Evolutionary conservation across 2,888 invertebrate genomes (phyloP).

Genomic region (Copidosoma aretas): DNA sequence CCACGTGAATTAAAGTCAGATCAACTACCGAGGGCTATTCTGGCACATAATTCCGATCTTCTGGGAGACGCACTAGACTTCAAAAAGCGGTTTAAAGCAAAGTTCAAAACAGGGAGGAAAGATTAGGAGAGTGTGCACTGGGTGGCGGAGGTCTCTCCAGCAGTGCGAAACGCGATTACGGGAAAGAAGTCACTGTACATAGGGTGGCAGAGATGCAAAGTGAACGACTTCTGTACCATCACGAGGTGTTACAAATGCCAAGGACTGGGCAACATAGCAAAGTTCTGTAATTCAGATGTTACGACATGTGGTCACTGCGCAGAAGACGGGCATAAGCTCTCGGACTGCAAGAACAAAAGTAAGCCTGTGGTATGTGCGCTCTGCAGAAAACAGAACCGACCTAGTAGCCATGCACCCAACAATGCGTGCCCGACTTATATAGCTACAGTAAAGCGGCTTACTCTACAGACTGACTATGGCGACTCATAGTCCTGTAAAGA

Average conservation of each 20-base stretch:
- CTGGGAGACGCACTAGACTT: background rate
- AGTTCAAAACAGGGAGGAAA: background rate
- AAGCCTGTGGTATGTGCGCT: background rate
- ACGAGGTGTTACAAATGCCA: constrained; percentile 16
- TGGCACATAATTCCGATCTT: background rate
- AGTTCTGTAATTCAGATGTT: background rate
- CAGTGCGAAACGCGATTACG: background rate
- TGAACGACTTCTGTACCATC: constrained; percentile 2
- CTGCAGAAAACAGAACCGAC: background rate
- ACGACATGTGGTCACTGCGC: constrained; percentile 7
- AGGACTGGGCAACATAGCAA: constrained; percentile 2
- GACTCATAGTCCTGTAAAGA: background rate
- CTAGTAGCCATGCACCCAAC: background rate
- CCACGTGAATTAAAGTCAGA: background rate
- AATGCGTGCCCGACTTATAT: background rate
- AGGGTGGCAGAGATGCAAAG: background rate
- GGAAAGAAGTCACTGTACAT: background rate
- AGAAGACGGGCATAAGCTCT: background rate
- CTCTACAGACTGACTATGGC: background rate
- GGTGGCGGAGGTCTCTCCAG: background rate
- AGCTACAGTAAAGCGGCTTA: background rate
- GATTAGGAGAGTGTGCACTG: background rate
- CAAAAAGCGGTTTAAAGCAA: background rate
- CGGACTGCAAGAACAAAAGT: background rate
- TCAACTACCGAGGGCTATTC: background rate